Base-by-base conservation (phyloP, 2,888 invertebrate genomes). In the Melieria crassipennis region DNA sequence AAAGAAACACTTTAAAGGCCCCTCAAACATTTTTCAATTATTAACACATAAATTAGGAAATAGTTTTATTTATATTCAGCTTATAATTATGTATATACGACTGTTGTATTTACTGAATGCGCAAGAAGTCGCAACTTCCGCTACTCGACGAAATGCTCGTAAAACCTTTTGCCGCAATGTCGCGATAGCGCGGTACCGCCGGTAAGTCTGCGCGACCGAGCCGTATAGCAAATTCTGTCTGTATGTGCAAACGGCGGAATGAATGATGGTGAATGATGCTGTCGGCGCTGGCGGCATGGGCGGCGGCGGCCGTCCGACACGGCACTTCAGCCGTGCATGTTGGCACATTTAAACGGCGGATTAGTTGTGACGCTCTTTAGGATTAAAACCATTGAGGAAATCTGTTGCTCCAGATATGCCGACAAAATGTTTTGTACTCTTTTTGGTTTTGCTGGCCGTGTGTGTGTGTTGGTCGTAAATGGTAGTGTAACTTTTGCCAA, bases 351-450 rank as follows among this genome's bases (percentile, higher is more conserved):
- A 80, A 80, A 79, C 82, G 80, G 82, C 80, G 85, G 85, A 86
- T 85, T 85, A 85, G 81, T 80, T 73, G 71, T 71, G 77, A 75
- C 77, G 78, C 79, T 80, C 77, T 81, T 78, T 79, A 73, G 82
- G 86, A 85, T 85, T 82, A 84, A 79, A 81, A 80, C 81, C 84
- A 83, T 85, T 86, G 78, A 82, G 84, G 79, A 85, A 85, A 86
- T 85, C 85, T 85, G 85, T 85, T 85, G 85, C 86, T 84, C 83
- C 80, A 80, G 70, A 70, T 70, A 64, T 30, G n/a, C 57, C 55
- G 57, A 6, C 9, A 61, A 43, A 61, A 42, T 42, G 56, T 6
- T 58, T 72, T 65, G 65, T 64, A 30, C 56, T 48, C 46, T 65
- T 69, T 42, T 67, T 70, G 57, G n/a, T 70, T 57, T 48, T 62